phyloP scores from a whole-genome alignment of 2,113 vertebrate genomes.

The Tursiops truncatus region DNA sequence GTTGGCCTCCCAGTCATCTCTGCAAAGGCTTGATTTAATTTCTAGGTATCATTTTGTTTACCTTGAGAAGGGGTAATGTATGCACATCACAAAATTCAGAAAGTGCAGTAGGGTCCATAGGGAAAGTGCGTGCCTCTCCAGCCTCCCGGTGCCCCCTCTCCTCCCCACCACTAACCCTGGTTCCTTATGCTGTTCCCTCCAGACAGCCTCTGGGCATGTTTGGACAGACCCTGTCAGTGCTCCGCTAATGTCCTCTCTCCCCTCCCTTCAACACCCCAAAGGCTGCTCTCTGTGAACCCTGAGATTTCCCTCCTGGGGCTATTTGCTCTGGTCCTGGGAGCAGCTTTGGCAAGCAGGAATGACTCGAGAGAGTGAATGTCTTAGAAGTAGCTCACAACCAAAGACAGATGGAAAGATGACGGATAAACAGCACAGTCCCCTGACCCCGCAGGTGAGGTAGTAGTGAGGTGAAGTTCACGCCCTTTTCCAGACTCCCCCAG shows the following conservation, averaged over 20 bases:
- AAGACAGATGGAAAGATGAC: background rate
- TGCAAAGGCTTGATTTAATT: background rate
- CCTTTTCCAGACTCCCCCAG: background rate
- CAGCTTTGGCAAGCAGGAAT: background rate
- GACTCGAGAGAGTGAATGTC: background rate
- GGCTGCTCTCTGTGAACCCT: background rate
- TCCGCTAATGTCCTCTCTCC: rapidly evolving
- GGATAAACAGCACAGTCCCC: background rate
- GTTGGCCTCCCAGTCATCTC: background rate
- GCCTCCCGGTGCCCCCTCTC: background rate
- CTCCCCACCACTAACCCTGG: background rate
- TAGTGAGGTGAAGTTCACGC: too few species aligned
- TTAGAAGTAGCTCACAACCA: background rate
- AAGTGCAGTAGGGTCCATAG: background rate
- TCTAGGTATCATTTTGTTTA: background rate
- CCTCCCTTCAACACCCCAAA: background rate
- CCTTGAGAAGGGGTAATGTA: background rate
- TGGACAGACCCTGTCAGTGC: background rate
- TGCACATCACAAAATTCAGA: background rate
- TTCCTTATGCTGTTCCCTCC: background rate
- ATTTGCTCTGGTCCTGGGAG: background rate
- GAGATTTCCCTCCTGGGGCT: background rate
- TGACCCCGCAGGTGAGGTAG: background rate
- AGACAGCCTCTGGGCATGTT: background rate
- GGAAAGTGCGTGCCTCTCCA: background rate